These are phyloP conservation scores for Thinocorus orbignyianus DNA, from an alignment of 2,113 vertebrate genomes.

Conservation along the genomic window DNA sequence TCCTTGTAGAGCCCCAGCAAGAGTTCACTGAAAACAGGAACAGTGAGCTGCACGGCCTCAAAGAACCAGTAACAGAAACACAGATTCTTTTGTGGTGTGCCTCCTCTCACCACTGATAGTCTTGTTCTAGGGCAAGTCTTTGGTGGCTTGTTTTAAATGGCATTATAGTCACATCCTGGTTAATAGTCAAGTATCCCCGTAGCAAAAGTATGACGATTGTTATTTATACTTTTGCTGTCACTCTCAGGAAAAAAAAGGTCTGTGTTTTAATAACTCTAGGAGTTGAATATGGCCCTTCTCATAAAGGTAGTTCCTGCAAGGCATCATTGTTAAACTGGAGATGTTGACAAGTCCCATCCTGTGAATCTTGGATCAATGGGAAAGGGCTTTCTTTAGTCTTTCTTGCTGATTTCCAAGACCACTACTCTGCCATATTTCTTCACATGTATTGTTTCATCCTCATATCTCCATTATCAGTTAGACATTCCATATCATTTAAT, in stretches of 20 bases:
- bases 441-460: not conserved
- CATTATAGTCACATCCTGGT: not conserved
- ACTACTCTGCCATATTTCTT: not conserved
- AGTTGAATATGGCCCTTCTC: not conserved
- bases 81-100: not conserved
- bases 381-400: not conserved
- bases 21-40: not conserved
- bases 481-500: not conserved
- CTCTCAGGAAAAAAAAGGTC: not conserved
- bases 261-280: not conserved
- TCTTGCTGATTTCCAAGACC: not conserved
- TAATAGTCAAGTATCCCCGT: not conserved
- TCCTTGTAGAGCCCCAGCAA: not conserved
- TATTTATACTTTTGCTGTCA: not conserved
- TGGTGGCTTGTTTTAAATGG: not conserved
- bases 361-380: not conserved
- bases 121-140: not conserved
- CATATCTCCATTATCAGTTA: not conserved
- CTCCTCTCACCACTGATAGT: not conserved
- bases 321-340: not conserved
- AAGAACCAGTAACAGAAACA: not conserved
- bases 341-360: not conserved
- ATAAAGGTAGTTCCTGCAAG: not conserved
- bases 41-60: not conserved
- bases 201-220: not conserved